Conservation (phyloP, 2,113 vertebrate genomes). For the Planiliza haematocheilus region DNA sequence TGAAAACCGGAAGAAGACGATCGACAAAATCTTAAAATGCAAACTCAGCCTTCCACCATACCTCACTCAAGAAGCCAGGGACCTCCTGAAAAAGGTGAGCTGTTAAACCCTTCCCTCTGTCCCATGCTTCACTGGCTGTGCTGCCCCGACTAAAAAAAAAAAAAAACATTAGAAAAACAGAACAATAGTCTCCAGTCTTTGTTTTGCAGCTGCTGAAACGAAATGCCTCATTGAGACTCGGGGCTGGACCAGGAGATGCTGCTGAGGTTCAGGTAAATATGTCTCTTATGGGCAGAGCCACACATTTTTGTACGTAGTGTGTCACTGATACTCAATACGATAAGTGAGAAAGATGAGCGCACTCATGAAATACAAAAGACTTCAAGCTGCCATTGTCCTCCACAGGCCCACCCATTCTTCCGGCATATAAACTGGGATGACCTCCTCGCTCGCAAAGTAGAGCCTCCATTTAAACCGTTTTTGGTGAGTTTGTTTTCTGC, state of each 20-base stretch:
- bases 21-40: conserved; percentile 99
- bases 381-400: conserved; percentile 12
- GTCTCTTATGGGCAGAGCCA: no score
- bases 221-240: conserved; percentile 94
- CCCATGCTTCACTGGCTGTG: rapidly evolving
- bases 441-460: conserved; percentile 95
- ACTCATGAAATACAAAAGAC: background rate
- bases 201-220: conserved; percentile 94
- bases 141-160: background rate
- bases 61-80: conserved; percentile 99
- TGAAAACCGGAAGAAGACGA: conserved; percentile 98
- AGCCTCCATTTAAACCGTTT: conserved; percentile 97
- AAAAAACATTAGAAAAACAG: background rate
- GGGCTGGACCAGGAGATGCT: conserved; percentile 93
- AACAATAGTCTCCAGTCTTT: background rate
- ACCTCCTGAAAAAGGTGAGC: conserved; percentile 96
- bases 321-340: no score
- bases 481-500: conserved; percentile 84
- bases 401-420: conserved; percentile 94
- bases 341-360: background rate
- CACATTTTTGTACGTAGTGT: no score
- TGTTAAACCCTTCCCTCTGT: background rate
- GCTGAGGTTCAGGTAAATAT: conserved; percentile 92
- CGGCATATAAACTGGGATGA: conserved; percentile 98
- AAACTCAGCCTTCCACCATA: conserved; percentile 99